Conservation (phyloP, 2,888 invertebrate species). For the Slavum lentiscoides region DNA sequence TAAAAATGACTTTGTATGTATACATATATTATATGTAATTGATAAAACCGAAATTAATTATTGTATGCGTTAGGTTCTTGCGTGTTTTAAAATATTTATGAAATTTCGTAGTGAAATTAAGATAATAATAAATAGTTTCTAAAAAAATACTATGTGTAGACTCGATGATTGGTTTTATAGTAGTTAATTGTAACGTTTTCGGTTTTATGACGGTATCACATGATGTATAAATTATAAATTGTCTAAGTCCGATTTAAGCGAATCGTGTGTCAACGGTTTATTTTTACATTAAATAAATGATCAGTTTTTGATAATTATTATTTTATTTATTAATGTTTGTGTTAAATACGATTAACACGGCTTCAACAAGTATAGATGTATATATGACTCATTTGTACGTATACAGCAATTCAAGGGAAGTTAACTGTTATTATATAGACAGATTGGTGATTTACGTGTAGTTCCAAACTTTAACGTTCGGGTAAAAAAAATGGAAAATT, state of each 20-base stretch:
- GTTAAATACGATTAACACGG: neutral
- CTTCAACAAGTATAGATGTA: no score
- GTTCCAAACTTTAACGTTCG: no score
- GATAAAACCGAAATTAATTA: neutral
- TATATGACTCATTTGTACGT: no score
- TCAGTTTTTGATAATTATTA: neutral
- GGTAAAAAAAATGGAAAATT: no score
- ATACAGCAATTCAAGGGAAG: no score
- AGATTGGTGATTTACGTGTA: no score
- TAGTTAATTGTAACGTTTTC: neutral
- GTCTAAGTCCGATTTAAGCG: neutral
- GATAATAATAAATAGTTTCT: neutral
- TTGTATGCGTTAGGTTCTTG: neutral
- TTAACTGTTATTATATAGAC: no score
- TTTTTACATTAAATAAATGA: conserved; percentile 12
- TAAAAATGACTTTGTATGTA: neutral
- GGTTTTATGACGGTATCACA: neutral
- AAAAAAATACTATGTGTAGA: neutral
- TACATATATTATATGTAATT: neutral
- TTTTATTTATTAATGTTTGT: neutral
- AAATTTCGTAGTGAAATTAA: neutral
- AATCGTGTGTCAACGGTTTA: neutral
- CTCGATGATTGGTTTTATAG: neutral
- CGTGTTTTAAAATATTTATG: neutral
- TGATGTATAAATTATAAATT: conserved; percentile 10